A percentile compares a stretch with the other conserved stretches of the same genome.
phyloP scores from a whole-genome alignment of 2,888 invertebrate genomes.

The Didymodactylos carnosus region DNA sequence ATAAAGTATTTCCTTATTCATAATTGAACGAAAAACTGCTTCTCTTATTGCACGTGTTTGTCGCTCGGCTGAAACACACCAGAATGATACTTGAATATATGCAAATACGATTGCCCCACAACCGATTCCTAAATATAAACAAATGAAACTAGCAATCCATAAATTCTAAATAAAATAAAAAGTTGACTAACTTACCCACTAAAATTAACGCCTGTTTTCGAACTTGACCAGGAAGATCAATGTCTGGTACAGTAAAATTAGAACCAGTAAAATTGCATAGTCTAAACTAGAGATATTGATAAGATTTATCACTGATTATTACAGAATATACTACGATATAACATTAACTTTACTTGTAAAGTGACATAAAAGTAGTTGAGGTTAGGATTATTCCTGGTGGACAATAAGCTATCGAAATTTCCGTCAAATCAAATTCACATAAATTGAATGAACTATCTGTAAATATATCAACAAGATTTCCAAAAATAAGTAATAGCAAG shows the following conservation, averaged over 20 bases:
- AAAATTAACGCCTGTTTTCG: background rate
- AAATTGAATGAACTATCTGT: constrained; percentile 15
- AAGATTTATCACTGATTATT: background rate
- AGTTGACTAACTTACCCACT: too few species aligned
- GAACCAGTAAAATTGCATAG: background rate
- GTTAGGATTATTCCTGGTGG: background rate
- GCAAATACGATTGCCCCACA: constrained; percentile 23
- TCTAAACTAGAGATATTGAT: background rate
- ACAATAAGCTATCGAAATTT: background rate
- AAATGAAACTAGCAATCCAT: too few species aligned
- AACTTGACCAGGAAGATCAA: background rate
- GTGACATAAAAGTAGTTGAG: background rate
- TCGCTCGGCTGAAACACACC: constrained; percentile 32
- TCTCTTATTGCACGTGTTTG: constrained; percentile 26
- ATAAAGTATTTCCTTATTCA: constrained; percentile 22
- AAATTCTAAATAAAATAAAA: too few species aligned
- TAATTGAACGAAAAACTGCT: constrained; percentile 17
- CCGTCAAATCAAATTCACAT: background rate
- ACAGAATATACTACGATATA: too few species aligned
- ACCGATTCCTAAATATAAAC: constrained; percentile 25
- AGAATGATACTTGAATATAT: constrained; percentile 30
- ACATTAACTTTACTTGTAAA: background rate
- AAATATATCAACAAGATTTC: constrained; percentile 29
- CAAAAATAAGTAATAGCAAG: constrained; percentile 29
- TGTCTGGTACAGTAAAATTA: background rate